A percentile compares a stretch with the other conserved stretches of the same genome.
These are phyloP conservation scores for Bombus sibiricus DNA, from an alignment of 1,140 invertebrate species.

Conservation along the genomic window DNA sequence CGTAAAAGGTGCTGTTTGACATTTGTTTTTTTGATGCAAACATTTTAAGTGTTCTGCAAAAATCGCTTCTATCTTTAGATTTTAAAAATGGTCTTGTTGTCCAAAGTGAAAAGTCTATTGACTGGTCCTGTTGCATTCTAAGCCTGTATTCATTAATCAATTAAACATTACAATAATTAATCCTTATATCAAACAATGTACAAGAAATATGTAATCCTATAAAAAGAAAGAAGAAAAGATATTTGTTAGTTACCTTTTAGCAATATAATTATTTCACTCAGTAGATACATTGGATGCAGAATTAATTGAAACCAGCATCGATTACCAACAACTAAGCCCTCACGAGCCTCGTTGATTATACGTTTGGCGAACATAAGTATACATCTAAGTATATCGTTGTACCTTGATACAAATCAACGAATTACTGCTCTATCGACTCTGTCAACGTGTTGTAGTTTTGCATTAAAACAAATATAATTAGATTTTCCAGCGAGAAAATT, in stretches of 20 bases:
- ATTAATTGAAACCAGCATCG: neutral
- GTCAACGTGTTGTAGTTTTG: neutral
- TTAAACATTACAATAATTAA: slow-evolving; percentile 7
- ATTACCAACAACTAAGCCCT: neutral
- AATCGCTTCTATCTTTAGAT: slow-evolving; percentile 71
- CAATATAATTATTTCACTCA: neutral
- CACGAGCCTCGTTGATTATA: neutral
- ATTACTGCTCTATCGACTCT: no score
- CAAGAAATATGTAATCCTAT: neutral
- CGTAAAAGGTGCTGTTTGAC: slow-evolving; percentile 79
- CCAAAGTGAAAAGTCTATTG: slow-evolving; percentile 78
- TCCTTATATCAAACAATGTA: neutral
- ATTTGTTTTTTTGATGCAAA: slow-evolving; percentile 76
- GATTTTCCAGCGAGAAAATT: neutral
- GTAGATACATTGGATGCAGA: neutral
- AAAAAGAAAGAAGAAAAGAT: neutral
- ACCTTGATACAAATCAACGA: neutral
- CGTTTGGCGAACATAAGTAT: neutral
- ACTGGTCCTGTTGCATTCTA: slow-evolving; percentile 80
- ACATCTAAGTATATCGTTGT: no score
- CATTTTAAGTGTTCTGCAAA: slow-evolving; percentile 75
- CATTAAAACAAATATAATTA: neutral
- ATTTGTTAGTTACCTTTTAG: neutral
- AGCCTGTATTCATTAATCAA: neutral
- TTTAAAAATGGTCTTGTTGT: slow-evolving; percentile 75